Percentiles rank a stretch among this genome's conserved stretches.
phyloP scores from a whole-genome alignment of 2,888 invertebrate genomes.

The Fabriciana adippe region DNA sequence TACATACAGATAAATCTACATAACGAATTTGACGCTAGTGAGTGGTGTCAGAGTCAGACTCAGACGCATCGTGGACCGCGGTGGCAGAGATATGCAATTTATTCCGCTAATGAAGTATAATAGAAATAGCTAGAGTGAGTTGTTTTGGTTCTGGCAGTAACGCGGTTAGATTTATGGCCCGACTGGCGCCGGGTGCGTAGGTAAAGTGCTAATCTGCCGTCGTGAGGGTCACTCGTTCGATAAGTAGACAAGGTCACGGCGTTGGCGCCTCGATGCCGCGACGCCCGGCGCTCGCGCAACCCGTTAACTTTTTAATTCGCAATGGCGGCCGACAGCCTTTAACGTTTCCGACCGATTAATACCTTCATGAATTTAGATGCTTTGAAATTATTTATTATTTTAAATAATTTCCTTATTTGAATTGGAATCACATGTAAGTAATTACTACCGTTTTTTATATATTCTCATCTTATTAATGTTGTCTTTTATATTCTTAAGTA shows the following conservation, averaged over 20 bases:
- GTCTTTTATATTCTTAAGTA: neutral
- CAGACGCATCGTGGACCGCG: neutral
- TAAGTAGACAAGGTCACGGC: constrained; percentile 79
- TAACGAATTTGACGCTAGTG: constrained; percentile 14
- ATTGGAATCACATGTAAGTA: neutral
- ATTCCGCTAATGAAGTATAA: neutral
- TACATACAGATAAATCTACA: constrained; percentile 14
- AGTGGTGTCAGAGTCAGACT: neutral
- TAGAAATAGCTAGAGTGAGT: neutral
- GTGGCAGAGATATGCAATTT: neutral
- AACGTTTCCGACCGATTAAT: constrained; percentile 43
- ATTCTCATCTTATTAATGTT: neutral
- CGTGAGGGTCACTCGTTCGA: constrained; percentile 75
- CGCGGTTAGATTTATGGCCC: constrained; percentile 5
- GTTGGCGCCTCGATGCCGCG: constrained; percentile 74
- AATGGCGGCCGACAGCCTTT: constrained; percentile 66
- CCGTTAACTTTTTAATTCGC: constrained; percentile 79
- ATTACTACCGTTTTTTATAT: neutral
- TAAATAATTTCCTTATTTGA: constrained; percentile 23
- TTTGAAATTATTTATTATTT: constrained; percentile 21
- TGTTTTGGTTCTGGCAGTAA: constrained; percentile 12
- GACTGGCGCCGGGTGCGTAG: constrained; percentile 34
- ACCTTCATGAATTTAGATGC: constrained; percentile 42
- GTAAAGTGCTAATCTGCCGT: constrained; percentile 60
- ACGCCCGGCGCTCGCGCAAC: constrained; percentile 61